Evolutionary conservation across 2,797 vertebrate genomes (phyloP).

Genomic region (Urosaurus nigricauda): DNA sequence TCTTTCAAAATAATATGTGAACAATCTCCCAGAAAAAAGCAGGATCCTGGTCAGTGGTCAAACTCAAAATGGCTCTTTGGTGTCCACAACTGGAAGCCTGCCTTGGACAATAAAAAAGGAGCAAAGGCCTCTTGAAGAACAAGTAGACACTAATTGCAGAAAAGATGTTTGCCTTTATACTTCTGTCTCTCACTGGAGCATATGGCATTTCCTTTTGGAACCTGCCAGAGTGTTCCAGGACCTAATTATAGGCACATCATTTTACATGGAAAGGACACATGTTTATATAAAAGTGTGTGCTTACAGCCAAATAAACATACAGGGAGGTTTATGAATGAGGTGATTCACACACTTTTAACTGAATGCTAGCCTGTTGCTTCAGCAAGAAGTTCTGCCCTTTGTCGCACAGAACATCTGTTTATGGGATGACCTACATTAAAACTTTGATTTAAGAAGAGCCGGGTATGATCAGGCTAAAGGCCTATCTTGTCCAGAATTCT

Average conservation of each 20-base stretch:
- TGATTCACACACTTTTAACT: conserved; percentile 15
- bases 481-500: neutral
- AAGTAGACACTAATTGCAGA: neutral
- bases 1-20: conserved; percentile 32
- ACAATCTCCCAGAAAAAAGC: neutral
- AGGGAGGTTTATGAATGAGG: conserved; percentile 29
- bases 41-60: conserved; percentile 16
- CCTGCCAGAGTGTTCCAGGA: conserved; percentile 19
- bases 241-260: conserved; percentile 44
- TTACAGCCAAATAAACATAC: conserved; percentile 60
- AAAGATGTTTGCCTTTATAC: conserved; percentile 30
- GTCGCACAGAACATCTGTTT: neutral
- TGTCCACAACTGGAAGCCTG: neutral
- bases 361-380: neutral
- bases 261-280: conserved; percentile 50
- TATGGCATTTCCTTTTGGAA: conserved; percentile 34
- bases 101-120: conserved; percentile 29
- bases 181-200: conserved; percentile 21
- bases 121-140: neutral
- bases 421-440: neutral
- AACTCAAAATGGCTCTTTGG: conserved; percentile 41
- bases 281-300: conserved; percentile 45
- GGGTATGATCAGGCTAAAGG: neutral
- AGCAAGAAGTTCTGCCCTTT: neutral
- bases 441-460: neutral